Evolutionary conservation across 2,888 invertebrate species (phyloP), one percentile per base, ranked within the genome.

Genomic region (Mantis religiosa): DNA sequence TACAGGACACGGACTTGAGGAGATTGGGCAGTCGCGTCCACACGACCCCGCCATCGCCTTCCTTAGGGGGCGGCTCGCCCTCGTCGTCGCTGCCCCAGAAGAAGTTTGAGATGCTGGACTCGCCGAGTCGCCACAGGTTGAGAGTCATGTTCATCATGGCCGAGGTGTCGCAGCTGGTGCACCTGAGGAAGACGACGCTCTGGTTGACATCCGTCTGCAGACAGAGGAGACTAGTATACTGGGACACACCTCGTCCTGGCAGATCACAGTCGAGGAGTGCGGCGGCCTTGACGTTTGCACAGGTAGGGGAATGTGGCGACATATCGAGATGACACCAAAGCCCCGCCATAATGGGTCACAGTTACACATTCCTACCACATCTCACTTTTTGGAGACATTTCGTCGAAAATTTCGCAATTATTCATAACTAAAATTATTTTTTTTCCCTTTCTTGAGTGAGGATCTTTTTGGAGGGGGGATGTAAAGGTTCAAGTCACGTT

Each of bases 1-100:
- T 87, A 82, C 87, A 87, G n/a, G 87, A 87, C 4, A 82, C 27
- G 28, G 87, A 87, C 82, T 87, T 87, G 34, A 87, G n/a, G n/a
- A 87, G 34, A 15, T 12, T 87, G 27, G 87, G 87, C 8, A 87
- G 28, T 27, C 82, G 81, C 9, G 87, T 71, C 87, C 87, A 87
- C 0, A 87, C 2, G 14, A 87, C 28, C n/a, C 85, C 47, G 41
- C 30, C 85, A 12, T 47, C 47, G 3, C 41, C 47, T 14, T 87
- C 82, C 25, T 82, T 27, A 20, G 54, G 54, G 54, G 54, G 54
- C 3, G 54, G 54, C 8, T 71, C 54, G 54, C 54, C 54, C 54
- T 71, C 54, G 20, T 71, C 54, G 20, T 71, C 54, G 54, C 54
- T 71, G 54, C 54, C 54, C 54, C 54, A 71, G 54, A 71, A 71